phyloP scores from a whole-genome alignment of 2,888 invertebrate species.

The Cinara cedri region DNA sequence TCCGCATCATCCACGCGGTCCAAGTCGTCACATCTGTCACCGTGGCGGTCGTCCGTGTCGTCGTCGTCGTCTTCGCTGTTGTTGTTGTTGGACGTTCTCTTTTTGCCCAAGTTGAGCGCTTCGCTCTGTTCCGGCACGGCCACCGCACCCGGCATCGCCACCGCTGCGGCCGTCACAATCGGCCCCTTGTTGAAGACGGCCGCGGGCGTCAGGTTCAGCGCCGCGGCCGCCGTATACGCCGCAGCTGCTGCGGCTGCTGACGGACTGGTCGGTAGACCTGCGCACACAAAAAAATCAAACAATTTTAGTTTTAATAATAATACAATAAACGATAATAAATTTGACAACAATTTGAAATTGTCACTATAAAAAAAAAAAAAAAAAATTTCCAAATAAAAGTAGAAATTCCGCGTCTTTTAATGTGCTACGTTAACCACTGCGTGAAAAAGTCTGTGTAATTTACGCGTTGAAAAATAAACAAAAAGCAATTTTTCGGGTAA shows the following conservation, averaged over 20 bases:
- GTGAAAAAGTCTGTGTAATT: too few species aligned
- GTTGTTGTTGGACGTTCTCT: constrained; percentile 34
- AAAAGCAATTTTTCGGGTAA: too few species aligned
- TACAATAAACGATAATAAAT: too few species aligned
- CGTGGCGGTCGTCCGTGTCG: neutral
- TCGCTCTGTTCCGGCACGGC: constrained; percentile 73
- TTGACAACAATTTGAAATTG: too few species aligned
- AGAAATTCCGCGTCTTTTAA: too few species aligned
- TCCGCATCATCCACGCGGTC: neutral
- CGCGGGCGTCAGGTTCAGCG: constrained; percentile 37
- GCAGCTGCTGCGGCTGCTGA: constrained; percentile 10
- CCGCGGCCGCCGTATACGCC: constrained; percentile 31
- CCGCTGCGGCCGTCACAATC: constrained; percentile 65
- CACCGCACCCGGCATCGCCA: constrained; percentile 64
- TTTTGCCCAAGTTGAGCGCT: constrained; percentile 76
- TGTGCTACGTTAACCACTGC: too few species aligned
- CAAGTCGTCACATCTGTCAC: neutral
- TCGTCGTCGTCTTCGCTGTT: constrained; percentile 20
- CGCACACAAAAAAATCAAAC: neutral
- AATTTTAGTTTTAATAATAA: too few species aligned
- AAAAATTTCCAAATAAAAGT: too few species aligned
- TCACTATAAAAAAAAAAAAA: too few species aligned
- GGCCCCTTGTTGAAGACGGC: constrained; percentile 11
- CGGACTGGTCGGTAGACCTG: constrained; percentile 37
- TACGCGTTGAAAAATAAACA: too few species aligned